These are phyloP conservation scores for Polypedilum pembai DNA, from an alignment of 1,140 invertebrate genomes.

Conservation along the genomic window DNA sequence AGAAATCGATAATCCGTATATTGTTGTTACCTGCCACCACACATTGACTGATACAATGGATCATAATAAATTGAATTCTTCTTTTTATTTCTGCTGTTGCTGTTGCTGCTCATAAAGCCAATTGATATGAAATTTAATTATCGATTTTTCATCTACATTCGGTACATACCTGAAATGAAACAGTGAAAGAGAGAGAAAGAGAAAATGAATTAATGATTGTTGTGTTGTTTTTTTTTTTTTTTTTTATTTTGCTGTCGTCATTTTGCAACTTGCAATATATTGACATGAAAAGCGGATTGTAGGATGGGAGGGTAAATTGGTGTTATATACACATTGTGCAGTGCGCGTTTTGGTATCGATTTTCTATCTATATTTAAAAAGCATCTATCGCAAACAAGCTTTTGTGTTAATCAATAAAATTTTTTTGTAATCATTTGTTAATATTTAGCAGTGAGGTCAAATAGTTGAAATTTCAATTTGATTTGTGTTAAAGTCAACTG, in stretches of 20 bases:
- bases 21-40: slow-evolving; percentile 15
- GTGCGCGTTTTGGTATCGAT: too few relatives aligned
- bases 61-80: slow-evolving; percentile 14
- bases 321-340: too few relatives aligned
- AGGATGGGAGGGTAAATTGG: too few relatives aligned
- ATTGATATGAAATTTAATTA: slow-evolving; percentile 28
- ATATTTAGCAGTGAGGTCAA: too few relatives aligned
- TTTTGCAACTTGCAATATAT: not conserved
- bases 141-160: slow-evolving; percentile 23
- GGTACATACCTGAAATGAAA: slow-evolving; percentile 21
- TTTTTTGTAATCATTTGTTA: too few relatives aligned
- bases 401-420: too few relatives aligned
- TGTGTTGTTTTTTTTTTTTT: not conserved
- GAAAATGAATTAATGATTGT: slow-evolving; percentile 25
- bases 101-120: not conserved
- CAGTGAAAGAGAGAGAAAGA: not conserved
- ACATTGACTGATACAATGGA: not conserved
- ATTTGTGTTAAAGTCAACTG: too few relatives aligned
- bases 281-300: too few relatives aligned
- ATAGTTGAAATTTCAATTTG: too few relatives aligned
- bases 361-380: too few relatives aligned
- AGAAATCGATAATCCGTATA: not conserved
- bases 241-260: not conserved
- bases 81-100: not conserved
- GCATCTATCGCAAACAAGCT: too few relatives aligned